phyloP scores from a whole-genome alignment of 1,140 invertebrate species.

The Plodia interpunctella region DNA sequence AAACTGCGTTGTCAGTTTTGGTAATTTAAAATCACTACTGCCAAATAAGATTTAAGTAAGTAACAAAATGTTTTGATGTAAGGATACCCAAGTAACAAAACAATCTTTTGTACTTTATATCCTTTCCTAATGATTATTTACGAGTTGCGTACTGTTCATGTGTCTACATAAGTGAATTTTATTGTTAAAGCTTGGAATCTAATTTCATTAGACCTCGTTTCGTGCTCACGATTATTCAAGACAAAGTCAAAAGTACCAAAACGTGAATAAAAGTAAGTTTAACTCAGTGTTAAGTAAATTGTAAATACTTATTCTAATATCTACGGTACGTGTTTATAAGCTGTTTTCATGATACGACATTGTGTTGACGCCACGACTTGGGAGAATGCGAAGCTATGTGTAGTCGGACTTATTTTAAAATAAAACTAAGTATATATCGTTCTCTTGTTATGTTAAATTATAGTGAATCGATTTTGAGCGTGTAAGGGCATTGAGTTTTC shows the following conservation, averaged over 20 bases:
- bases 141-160: slow-evolving; percentile 27
- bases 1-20: slow-evolving; percentile 45
- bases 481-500: too few species aligned
- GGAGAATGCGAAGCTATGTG: not conserved
- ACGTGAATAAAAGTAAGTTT: slow-evolving; percentile 33
- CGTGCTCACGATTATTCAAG: slow-evolving; percentile 9
- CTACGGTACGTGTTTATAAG: slow-evolving; percentile 63
- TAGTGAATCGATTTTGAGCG: not conserved
- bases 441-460: not conserved
- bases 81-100: slow-evolving; percentile 50
- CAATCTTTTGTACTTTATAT: slow-evolving; percentile 59
- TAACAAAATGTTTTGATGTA: slow-evolving; percentile 64
- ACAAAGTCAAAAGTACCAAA: slow-evolving; percentile 39
- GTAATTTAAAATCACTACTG: slow-evolving; percentile 60
- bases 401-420: not conserved
- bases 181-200: slow-evolving; percentile 33
- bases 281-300: slow-evolving; percentile 48
- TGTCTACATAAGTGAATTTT: slow-evolving; percentile 29
- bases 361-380: slow-evolving; percentile 39
- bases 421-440: not conserved
- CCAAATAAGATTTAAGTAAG: slow-evolving; percentile 64
- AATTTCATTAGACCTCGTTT: slow-evolving; percentile 14
- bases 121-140: slow-evolving; percentile 34
- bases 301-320: slow-evolving; percentile 61
- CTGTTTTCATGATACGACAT: slow-evolving; percentile 54